Evolutionary conservation across 1,140 invertebrate genomes (phyloP).

Genomic region (Zaprionus ornatus): DNA sequence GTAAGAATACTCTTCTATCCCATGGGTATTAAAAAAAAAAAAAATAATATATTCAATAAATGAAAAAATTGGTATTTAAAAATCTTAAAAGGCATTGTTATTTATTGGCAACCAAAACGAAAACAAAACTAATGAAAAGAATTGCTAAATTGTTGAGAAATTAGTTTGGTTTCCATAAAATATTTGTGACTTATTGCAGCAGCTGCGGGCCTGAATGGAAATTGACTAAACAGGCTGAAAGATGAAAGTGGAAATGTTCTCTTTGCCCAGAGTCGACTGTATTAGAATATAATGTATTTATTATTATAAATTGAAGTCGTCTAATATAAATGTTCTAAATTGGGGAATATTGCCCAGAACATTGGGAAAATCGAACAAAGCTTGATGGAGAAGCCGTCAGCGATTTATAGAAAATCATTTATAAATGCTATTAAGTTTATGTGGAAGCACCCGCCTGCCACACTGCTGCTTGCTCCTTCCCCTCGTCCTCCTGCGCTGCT

Average conservation of each 20-base stretch:
- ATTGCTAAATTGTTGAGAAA: not conserved
- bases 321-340: not conserved
- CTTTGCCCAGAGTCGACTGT: not conserved
- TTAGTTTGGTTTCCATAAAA: not conserved
- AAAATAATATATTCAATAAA: too few species aligned
- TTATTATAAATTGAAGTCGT: not conserved
- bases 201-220: not conserved
- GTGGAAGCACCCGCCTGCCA: not conserved
- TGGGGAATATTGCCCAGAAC: not conserved
- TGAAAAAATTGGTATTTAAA: too few species aligned
- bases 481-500: not conserved
- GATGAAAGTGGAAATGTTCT: not conserved
- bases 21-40: too few species aligned
- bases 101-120: too few species aligned
- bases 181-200: not conserved
- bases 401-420: conserved; percentile 24
- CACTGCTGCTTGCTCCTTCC: not conserved
- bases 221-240: not conserved
- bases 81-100: too few species aligned
- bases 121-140: not conserved
- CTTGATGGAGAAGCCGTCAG: not conserved
- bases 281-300: not conserved
- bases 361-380: not conserved
- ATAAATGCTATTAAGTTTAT: conserved; percentile 13
- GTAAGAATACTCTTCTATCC: too few species aligned